Conservation (phyloP, 2,888 invertebrate species). For the Hypolimnas misippus region DNA sequence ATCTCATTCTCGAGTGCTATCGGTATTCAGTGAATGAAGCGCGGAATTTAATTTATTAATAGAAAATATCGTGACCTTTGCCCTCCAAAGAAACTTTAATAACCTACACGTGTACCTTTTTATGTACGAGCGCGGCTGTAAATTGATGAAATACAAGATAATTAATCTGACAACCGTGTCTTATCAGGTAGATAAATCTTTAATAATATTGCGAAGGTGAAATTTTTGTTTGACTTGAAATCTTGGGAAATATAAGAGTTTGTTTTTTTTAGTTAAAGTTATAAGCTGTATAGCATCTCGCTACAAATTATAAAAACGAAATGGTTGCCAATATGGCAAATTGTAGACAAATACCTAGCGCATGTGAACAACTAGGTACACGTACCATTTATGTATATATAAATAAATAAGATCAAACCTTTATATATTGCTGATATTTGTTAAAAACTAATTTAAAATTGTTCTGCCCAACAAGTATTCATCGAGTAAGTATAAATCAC, state of each 20-base stretch:
- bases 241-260: no score
- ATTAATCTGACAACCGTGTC: neutral
- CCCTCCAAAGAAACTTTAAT: conserved; percentile 8
- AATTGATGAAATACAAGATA: neutral
- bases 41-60: conserved; percentile 1
- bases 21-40: neutral
- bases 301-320: neutral
- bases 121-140: neutral
- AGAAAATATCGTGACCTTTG: neutral
- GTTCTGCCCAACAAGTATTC: no score
- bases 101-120: conserved; percentile 4
- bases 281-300: neutral
- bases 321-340: no score
- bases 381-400: neutral
- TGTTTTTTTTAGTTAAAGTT: no score
- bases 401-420: neutral
- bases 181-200: no score
- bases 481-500: conserved; percentile 5
- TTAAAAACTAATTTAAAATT: conserved; percentile 12
- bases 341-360: no score
- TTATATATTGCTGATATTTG: conserved; percentile 1
- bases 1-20: neutral
- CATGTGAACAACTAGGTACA: no score
- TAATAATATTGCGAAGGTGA: no score
- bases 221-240: no score